A percentile compares a stretch with the other conserved stretches of the same genome.
phyloP scores from a whole-genome alignment of 2,113 vertebrate genomes.

The Rallus limicola region DNA sequence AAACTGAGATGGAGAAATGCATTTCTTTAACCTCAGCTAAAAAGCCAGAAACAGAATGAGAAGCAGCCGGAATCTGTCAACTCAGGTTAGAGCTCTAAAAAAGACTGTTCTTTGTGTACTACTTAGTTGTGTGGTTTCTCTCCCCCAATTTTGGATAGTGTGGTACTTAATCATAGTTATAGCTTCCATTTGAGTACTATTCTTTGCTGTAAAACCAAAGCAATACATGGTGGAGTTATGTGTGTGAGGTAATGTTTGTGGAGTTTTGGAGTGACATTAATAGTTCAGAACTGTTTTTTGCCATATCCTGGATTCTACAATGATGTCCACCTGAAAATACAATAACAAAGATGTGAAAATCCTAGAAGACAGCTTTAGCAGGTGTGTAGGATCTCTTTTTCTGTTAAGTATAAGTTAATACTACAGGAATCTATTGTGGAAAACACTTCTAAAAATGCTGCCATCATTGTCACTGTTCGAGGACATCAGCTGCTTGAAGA shows the following conservation, averaged over 20 bases:
- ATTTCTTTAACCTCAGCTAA: neutral
- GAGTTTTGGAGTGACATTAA: neutral
- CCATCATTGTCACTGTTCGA: neutral
- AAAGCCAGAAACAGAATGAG: neutral
- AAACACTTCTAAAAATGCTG: neutral
- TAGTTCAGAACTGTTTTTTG: neutral
- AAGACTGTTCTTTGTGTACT: neutral
- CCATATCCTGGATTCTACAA: neutral
- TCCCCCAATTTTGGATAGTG: neutral
- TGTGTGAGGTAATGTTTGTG: neutral
- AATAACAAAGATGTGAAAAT: neutral
- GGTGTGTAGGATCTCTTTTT: neutral
- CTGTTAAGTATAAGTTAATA: neutral
- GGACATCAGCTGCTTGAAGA: neutral
- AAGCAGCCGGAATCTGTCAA: neutral
- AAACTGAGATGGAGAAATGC: neutral
- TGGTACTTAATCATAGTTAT: neutral
- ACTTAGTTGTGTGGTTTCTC: neutral
- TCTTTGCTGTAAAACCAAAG: neutral
- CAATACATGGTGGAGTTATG: accelerated
- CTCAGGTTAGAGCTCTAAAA: neutral
- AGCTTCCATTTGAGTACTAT: neutral
- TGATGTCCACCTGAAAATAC: neutral
- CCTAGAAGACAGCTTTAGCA: neutral
- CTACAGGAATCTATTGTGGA: neutral